phyloP scores from a whole-genome alignment of 2,113 vertebrate species.

The Isurus oxyrinchus region DNA sequence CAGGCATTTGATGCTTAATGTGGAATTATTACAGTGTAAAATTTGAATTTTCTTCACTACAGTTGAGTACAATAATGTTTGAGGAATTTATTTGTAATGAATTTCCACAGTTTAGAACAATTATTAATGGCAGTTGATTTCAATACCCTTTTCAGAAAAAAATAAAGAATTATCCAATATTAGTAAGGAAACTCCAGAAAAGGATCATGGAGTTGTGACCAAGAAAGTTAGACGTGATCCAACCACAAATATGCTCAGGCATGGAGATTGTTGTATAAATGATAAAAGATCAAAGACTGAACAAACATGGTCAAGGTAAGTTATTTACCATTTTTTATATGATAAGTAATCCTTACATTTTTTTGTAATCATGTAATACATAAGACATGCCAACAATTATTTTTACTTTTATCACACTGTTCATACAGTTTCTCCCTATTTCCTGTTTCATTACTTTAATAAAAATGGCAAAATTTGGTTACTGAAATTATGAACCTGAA shows the following conservation, averaged over 20 bases:
- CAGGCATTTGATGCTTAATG: background rate
- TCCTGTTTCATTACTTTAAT: background rate
- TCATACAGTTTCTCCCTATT: background rate
- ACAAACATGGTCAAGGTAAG: background rate
- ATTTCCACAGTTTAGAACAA: background rate
- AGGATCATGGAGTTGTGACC: background rate
- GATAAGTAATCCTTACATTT: background rate
- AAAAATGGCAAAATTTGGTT: background rate
- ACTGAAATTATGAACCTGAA: background rate
- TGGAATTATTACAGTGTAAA: background rate
- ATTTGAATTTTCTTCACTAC: background rate
- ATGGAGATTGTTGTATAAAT: background rate
- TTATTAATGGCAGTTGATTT: background rate
- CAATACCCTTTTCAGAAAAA: slow-evolving; percentile 12
- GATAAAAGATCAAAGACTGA: slow-evolving; percentile 25
- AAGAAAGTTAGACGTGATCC: background rate
- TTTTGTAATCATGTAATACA: background rate
- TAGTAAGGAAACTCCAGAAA: background rate
- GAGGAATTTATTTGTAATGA: background rate
- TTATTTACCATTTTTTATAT: background rate
- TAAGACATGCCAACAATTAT: background rate
- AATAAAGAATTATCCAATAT: background rate
- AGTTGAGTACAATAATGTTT: background rate
- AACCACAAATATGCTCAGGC: background rate
- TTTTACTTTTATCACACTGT: background rate